Percentiles rank a stretch among this genome's conserved stretches.
These are phyloP conservation scores for Crypturellus tataupa DNA, from an alignment of 2,797 vertebrate genomes.

Conservation along the genomic window DNA sequence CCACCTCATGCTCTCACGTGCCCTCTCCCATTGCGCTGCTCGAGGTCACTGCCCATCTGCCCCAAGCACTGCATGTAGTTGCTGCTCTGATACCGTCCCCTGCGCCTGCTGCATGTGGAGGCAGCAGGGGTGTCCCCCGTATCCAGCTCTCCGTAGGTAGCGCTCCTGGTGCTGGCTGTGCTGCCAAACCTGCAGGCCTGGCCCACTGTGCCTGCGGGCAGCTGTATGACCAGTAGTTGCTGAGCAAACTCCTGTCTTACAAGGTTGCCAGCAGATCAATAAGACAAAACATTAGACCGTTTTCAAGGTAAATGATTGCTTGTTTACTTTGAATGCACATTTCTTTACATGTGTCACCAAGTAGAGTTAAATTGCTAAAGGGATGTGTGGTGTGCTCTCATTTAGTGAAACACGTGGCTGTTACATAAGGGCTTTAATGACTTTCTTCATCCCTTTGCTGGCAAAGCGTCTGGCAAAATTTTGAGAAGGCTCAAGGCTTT, in stretches of 20 bases:
- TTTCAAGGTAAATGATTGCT: neutral
- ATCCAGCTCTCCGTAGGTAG: neutral
- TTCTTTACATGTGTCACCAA: neutral
- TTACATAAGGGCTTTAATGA: conserved; percentile 53
- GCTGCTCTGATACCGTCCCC: neutral
- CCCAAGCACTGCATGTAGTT: neutral
- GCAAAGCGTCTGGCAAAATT: conserved; percentile 74
- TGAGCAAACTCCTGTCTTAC: neutral
- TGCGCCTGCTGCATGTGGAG: neutral
- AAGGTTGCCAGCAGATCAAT: neutral
- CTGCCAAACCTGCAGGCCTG: neutral
- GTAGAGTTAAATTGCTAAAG: neutral
- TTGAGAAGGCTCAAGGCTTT: conserved; percentile 76
- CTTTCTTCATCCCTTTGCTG: conserved; percentile 71
- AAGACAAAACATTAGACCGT: neutral
- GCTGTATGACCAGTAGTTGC: neutral
- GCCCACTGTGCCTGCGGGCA: fast-evolving
- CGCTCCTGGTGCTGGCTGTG: fast-evolving
- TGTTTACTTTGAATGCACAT: neutral
- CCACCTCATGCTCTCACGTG: neutral
- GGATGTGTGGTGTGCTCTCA: neutral
- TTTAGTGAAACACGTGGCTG: neutral
- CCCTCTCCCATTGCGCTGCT: neutral
- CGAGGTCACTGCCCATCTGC: neutral
- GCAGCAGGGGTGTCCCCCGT: fast-evolving